Percentiles rank a stretch among this genome's conserved stretches.
These are phyloP conservation scores for Hippoglossus stenolepis DNA, from an alignment of 2,113 vertebrate species.

Conservation along the genomic window DNA sequence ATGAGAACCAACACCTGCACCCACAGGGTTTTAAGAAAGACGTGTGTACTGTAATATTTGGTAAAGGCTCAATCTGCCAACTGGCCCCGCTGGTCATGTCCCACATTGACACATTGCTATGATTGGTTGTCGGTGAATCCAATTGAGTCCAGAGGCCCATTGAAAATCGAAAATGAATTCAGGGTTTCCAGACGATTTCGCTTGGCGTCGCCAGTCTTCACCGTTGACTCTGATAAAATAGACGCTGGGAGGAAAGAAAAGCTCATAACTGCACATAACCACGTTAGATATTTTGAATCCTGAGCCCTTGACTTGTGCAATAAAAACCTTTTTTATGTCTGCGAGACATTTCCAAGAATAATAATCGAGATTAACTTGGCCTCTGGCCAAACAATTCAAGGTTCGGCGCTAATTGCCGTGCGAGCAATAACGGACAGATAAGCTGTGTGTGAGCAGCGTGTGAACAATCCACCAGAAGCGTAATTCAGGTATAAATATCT, in stretches of 20 bases:
- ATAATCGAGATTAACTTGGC: constrained; percentile 33
- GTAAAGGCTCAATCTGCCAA: neutral
- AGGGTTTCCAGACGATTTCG: neutral
- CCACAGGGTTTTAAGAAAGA: neutral
- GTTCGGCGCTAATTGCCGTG: constrained; percentile 15
- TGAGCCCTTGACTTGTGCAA: constrained; percentile 5
- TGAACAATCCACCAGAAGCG: constrained; percentile 31
- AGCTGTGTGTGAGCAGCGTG: constrained; percentile 38
- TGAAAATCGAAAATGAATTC: neutral
- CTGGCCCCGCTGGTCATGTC: neutral
- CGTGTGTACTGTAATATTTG: neutral
- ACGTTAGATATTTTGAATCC: constrained; percentile 20
- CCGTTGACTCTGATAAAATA: neutral
- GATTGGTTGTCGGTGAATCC: neutral
- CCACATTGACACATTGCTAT: neutral
- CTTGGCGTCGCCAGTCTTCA: neutral
- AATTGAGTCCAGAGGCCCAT: neutral
- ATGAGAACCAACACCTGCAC: too few species aligned
- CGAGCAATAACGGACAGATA: constrained; percentile 55
- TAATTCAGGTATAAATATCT: constrained; percentile 62
- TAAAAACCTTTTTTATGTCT: constrained; percentile 3
- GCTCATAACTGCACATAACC: constrained; percentile 10
- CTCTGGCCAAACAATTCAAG: constrained; percentile 22
- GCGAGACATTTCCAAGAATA: constrained; percentile 17
- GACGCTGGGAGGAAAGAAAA: constrained; percentile 2